Percentiles rank a stretch among this genome's conserved stretches.
phyloP scores from a whole-genome alignment of 2,888 invertebrate species.

The Aelia acuminata region DNA sequence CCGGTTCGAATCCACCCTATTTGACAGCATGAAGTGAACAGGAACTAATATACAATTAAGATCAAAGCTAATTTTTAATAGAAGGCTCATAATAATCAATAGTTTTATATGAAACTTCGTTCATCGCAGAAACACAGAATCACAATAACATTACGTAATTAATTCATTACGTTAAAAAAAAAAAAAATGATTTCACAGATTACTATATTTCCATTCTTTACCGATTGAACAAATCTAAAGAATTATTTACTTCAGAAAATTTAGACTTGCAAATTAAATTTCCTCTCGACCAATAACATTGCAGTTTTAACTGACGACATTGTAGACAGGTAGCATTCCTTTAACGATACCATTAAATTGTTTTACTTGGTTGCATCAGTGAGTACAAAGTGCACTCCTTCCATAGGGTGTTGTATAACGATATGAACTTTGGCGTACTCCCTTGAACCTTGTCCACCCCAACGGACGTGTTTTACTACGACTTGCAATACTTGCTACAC shows the following conservation, averaged over 20 bases:
- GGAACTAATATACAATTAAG: too few species aligned
- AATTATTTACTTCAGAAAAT: neutral
- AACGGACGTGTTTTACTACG: conserved; percentile 3
- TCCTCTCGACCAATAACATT: neutral
- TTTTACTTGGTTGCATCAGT: neutral
- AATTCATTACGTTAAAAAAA: too few species aligned
- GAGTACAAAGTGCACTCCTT: neutral
- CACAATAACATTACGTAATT: too few species aligned
- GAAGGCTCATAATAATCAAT: too few species aligned
- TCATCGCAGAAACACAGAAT: too few species aligned
- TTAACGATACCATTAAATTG: conserved; percentile 18
- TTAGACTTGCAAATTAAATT: neutral
- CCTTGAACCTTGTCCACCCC: conserved; percentile 19
- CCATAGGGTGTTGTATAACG: conserved; percentile 7
- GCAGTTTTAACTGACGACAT: neutral
- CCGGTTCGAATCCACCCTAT: too few species aligned
- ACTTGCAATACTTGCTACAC: neutral
- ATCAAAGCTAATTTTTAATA: too few species aligned
- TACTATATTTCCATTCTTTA: neutral
- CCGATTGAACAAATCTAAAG: neutral
- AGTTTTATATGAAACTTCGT: too few species aligned
- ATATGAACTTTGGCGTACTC: conserved; percentile 30
- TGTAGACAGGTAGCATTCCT: neutral
- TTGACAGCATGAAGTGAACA: too few species aligned
- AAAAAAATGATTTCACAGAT: neutral